Conservation (phyloP, 92 coral and sea anemone genomes). For the Nematostella vectensis region DNA sequence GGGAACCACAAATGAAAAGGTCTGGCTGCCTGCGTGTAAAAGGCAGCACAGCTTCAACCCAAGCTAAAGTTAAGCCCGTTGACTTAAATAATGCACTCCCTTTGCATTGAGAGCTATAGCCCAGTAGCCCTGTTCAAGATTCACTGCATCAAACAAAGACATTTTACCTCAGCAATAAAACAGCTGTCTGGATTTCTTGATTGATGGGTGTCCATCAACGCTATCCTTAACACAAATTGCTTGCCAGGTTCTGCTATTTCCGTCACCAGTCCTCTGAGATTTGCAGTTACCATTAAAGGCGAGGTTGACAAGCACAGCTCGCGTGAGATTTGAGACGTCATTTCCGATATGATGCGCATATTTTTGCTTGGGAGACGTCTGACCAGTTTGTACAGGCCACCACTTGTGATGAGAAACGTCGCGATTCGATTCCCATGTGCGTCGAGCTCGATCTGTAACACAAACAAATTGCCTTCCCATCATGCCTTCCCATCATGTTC, state of each 20-base stretch:
- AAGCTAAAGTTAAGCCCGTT: too few relatives aligned
- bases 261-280: slow-evolving; percentile 55
- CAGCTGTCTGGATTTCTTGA: slow-evolving; percentile 62
- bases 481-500: too few relatives aligned
- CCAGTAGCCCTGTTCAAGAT: too few relatives aligned
- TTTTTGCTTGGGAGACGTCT: slow-evolving; percentile 59
- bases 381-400: slow-evolving; percentile 69
- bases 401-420: slow-evolving; percentile 63
- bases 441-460: slow-evolving; percentile 40
- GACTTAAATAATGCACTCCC: too few relatives aligned
- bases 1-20: too few relatives aligned
- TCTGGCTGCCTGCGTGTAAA: too few relatives aligned
- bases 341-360: slow-evolving; percentile 42
- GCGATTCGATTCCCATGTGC: slow-evolving; percentile 31
- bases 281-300: slow-evolving; percentile 51
- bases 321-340: slow-evolving; percentile 50
- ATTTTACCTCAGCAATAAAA: slow-evolving; percentile 15
- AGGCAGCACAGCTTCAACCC: too few relatives aligned
- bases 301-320: slow-evolving; percentile 38
- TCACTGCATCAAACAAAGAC: too few relatives aligned
- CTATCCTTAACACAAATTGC: slow-evolving; percentile 71
- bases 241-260: slow-evolving; percentile 83
- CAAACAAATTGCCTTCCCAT: too few relatives aligned
- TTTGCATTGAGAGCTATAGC: too few relatives aligned
- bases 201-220: slow-evolving; percentile 57